A percentile compares a stretch with the other conserved stretches of the same genome.
Evolutionary conservation across 2,888 invertebrate species (phyloP).

Genomic region (Mamestra brassicae): DNA sequence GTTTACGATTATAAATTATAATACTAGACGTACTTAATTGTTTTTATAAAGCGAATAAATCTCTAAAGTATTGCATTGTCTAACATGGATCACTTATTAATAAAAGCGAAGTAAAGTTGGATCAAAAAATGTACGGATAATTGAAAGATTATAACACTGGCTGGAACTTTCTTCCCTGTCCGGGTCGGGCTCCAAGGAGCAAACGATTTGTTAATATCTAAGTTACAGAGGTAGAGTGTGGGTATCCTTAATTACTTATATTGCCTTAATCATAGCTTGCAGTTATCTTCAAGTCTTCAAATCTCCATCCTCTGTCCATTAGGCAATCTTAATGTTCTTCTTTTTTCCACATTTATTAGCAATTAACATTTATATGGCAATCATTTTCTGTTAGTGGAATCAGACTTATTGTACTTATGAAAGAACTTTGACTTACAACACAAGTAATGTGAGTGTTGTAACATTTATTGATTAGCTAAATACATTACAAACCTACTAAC

Average conservation of each 20-base stretch:
- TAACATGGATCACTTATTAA: not conserved
- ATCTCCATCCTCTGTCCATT: not conserved
- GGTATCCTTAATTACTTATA: not conserved
- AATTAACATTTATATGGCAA: not conserved
- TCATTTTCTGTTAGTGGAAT: slow-evolving; percentile 12
- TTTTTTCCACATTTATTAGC: not conserved
- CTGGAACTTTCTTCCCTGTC: not conserved
- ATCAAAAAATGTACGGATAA: not conserved
- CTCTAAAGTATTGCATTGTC: not conserved
- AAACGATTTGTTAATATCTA: not conserved
- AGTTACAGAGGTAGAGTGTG: not conserved
- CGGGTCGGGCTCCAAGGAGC: not conserved
- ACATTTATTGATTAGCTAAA: slow-evolving; percentile 4
- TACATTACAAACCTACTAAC: slow-evolving; percentile 30
- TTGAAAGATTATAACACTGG: not conserved
- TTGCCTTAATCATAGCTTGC: not conserved
- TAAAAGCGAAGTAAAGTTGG: not conserved
- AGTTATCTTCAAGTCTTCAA: not conserved
- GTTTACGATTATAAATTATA: too few relatives aligned
- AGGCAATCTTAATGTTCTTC: not conserved
- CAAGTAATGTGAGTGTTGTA: not conserved
- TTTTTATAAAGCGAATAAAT: too few relatives aligned
- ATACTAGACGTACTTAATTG: too few relatives aligned
- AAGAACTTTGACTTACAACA: not conserved
- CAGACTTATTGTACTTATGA: not conserved